Base-by-base conservation (phyloP, 2,888 invertebrate genomes). In the Muschampia plurimacula region DNA sequence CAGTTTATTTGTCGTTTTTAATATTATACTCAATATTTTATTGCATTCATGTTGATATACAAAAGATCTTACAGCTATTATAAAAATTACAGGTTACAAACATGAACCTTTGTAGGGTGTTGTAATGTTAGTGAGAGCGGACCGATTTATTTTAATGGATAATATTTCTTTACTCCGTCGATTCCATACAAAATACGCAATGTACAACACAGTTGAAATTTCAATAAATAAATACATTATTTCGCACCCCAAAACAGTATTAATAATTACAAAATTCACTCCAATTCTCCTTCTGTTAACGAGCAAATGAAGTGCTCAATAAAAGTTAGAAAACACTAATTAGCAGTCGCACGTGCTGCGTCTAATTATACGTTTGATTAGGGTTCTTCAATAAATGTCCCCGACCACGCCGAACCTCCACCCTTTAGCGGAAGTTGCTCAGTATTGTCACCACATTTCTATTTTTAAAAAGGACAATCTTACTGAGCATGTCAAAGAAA, bases 361-460 rank as follows among this genome's bases (percentile, higher is more conserved):
- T 49, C 74, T 77, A 76, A 77, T 77, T 75, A 76, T 75, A 72
- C 70, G 72, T 69, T 74, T 76, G 75, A 77, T 77, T 74, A 71
- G 76, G 75, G 77, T 76, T 74, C 76, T 72, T 66, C 77, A 74
- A 73, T 67, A 73, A 71, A 66, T 57, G 69, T 71, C 44, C 67
- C 70, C 66, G 49, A 66, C 66, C 64, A 59, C 44, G 55, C 60
- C 71, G 59, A 71, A 39, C 39, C 39, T 39, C 39, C 39, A 49
- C 49, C 49, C 49, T 49, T 49, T 49, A 4, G 13, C 13, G 13
- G n/a, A 13, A 49, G 49, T 49, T 49, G 49, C 1, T 49, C 49
- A n/a, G 49, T 49, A 0, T n/a, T 49, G 49, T n/a, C 5, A 49
- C 49, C 49, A 49, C 4, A 49, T 5, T 49, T 49, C 3, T n/a